Evolutionary conservation across 2,113 vertebrate genomes (phyloP).

Genomic region (Conger conger): DNA sequence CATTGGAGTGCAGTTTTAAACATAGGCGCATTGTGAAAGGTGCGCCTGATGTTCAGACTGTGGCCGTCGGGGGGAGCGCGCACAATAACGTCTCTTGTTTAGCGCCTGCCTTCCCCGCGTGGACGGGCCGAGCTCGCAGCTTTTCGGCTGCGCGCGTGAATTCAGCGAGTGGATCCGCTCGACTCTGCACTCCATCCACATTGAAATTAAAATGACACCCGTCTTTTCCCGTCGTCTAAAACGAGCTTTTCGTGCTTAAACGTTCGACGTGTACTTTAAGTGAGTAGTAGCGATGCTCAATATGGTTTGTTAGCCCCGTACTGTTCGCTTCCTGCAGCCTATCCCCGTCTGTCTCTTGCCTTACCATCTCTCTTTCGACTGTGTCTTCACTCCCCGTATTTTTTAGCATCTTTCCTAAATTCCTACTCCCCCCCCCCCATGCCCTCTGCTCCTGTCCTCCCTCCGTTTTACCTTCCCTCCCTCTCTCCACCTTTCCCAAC

Average conservation of each 20-base stretch:
- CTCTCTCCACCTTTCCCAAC: background rate
- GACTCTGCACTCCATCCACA: too few species aligned
- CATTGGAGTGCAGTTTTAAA: background rate
- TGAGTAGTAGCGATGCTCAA: background rate
- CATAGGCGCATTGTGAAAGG: background rate
- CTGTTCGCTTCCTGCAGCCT: background rate
- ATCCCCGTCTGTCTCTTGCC: background rate
- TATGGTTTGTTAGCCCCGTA: background rate
- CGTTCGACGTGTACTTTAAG: background rate
- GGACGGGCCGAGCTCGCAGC: background rate
- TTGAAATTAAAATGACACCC: background rate
- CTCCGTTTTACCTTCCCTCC: background rate
- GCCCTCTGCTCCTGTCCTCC: background rate
- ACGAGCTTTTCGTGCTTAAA: background rate
- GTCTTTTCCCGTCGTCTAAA: background rate
- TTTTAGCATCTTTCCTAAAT: background rate
- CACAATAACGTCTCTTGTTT: conserved; percentile 59
- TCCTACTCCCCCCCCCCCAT: background rate
- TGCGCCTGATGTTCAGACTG: background rate
- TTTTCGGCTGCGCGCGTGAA: background rate
- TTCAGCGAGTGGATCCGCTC: background rate
- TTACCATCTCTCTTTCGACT: conserved; percentile 1
- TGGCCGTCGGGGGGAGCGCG: conserved; percentile 42
- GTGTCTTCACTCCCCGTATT: background rate
- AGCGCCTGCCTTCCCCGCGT: background rate